Percentiles rank a stretch among this genome's conserved stretches.
Evolutionary conservation across 2,888 invertebrate genomes (phyloP).

Genomic region (Caenorhabditis panamensis): DNA sequence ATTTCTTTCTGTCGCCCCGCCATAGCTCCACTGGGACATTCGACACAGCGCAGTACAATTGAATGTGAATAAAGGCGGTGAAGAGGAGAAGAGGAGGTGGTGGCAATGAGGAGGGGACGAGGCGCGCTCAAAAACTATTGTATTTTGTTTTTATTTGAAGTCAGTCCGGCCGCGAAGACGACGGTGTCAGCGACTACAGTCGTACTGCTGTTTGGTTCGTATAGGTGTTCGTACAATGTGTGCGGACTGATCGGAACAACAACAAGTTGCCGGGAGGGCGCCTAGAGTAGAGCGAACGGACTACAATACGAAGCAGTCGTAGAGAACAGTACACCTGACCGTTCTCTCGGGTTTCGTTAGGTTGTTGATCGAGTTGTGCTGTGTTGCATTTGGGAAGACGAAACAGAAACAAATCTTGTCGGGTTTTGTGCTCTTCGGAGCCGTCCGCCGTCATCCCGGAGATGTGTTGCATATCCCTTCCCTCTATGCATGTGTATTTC

Average conservation of each 20-base stretch:
- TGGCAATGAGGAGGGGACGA: too few relatives aligned
- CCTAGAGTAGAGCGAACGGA: constrained; percentile 1
- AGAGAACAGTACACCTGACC: background rate
- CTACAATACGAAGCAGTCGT: background rate
- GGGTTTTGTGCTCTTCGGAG: background rate
- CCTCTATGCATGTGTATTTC: constrained; percentile 8
- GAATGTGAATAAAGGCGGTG: background rate
- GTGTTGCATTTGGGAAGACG: background rate
- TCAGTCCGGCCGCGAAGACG: background rate
- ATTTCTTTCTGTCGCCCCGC: constrained; percentile 5
- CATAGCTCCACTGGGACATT: constrained; percentile 1
- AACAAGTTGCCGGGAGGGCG: background rate
- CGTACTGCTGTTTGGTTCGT: background rate
- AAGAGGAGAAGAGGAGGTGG: background rate
- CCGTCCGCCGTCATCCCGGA: too few relatives aligned
- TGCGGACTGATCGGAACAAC: background rate
- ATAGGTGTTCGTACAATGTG: constrained; percentile 10
- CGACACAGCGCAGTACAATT: constrained; percentile 1
- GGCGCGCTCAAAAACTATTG: constrained; percentile 11
- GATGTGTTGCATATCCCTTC: constrained; percentile 18
- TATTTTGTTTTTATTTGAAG: constrained; percentile 15
- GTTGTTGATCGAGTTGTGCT: background rate
- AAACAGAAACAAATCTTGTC: constrained; percentile 7
- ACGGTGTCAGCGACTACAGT: background rate
- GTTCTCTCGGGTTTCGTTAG: background rate